Conservation (phyloP, 1,140 invertebrate species). For the Idris sp. region DNA sequence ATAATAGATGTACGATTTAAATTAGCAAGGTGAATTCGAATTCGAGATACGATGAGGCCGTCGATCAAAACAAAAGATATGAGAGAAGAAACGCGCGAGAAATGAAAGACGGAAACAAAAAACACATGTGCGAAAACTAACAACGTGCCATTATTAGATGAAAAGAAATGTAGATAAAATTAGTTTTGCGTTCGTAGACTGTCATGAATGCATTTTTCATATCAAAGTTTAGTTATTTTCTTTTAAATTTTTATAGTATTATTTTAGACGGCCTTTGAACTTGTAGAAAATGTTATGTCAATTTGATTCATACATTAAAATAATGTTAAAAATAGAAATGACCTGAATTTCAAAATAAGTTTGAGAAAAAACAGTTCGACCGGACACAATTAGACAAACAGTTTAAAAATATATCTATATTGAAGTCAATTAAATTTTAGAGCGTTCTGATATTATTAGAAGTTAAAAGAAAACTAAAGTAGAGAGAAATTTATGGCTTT, state of each 20-base stretch:
- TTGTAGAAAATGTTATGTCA: no score
- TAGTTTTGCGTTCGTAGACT: constrained; percentile 4
- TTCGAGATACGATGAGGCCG: constrained; percentile 42
- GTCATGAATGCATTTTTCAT: constrained; percentile 6
- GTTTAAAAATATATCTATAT: no score
- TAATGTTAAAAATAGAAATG: constrained; percentile 30
- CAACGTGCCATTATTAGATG: constrained; percentile 36
- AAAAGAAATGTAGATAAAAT: constrained; percentile 30
- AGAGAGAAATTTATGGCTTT: no score
- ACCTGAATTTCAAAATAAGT: constrained; percentile 43
- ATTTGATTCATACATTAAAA: no score
- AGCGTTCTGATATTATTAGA: no score
- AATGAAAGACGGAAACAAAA: constrained; percentile 50
- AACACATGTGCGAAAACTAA: constrained; percentile 37
- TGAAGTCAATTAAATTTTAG: no score
- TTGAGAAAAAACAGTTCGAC: constrained; percentile 2
- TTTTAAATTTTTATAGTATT: no score
- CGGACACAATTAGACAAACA: no score
- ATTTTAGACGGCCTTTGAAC: no score
- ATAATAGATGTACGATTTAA: constrained; percentile 67
- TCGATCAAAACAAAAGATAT: constrained; percentile 56
- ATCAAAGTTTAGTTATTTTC: no score
- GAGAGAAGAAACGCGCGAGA: constrained; percentile 48
- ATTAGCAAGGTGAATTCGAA: constrained; percentile 62
- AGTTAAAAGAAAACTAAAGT: no score